Percentiles rank a stretch among this genome's conserved stretches.
Evolutionary conservation across 2,113 vertebrate species (phyloP).

Genomic region (Zosterops lateralis): DNA sequence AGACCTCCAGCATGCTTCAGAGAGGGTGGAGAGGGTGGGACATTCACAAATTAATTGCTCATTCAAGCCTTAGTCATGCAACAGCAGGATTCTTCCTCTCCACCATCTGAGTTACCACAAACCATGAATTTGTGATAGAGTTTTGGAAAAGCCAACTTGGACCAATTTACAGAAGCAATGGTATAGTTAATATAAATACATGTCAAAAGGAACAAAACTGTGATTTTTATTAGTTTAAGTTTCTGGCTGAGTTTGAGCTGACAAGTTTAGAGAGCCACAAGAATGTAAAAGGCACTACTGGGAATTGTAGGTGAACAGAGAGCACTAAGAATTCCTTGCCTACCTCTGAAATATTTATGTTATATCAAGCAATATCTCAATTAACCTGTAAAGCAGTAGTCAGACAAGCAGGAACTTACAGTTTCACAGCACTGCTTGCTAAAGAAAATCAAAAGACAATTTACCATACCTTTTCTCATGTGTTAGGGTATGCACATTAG

Average conservation of each 20-base stretch:
- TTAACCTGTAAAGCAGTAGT: not conserved
- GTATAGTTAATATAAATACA: not conserved
- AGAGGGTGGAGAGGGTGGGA: not conserved
- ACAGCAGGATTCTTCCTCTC: not conserved
- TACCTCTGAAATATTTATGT: constrained; percentile 5
- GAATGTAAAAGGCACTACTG: not conserved
- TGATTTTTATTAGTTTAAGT: not conserved
- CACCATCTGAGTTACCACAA: not conserved
- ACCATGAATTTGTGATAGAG: not conserved
- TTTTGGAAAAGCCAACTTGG: not conserved
- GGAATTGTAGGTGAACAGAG: not conserved
- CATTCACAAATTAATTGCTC: not conserved
- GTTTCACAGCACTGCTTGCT: not conserved
- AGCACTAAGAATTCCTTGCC: not conserved
- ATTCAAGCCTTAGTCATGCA: not conserved
- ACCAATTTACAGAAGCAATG: not conserved
- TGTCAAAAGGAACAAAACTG: not conserved
- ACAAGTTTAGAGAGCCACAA: constrained; percentile 23
- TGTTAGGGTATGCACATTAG: not conserved
- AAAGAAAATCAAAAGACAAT: not conserved
- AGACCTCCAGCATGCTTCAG: not conserved
- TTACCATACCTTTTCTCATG: not conserved
- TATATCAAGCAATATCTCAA: not conserved
- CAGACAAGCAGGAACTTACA: not conserved
- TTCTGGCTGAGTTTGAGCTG: not conserved